A percentile compares a stretch with the other conserved stretches of the same genome.
These are phyloP conservation scores for Haliclystus octoradiatus DNA, from an alignment of 30 jellyfish, hydroid and myxozoan species.

Conservation along the genomic window DNA sequence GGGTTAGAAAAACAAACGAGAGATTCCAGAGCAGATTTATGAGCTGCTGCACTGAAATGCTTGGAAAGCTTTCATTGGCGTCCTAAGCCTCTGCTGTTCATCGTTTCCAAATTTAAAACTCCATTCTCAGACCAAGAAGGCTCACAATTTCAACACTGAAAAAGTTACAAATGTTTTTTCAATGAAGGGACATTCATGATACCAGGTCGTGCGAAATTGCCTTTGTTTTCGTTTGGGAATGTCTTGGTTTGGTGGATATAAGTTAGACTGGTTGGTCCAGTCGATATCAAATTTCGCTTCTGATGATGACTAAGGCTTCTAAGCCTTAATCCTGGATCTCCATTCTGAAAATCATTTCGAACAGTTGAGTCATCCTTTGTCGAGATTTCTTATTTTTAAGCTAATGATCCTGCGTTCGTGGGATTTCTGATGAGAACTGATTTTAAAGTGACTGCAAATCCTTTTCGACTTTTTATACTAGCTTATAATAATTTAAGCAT, in stretches of 20 bases:
- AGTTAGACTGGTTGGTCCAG: slow-evolving; percentile 19
- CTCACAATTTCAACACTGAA: not conserved
- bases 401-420: no score
- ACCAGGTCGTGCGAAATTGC: slow-evolving; percentile 28
- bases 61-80: slow-evolving; percentile 12
- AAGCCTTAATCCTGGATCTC: slow-evolving; percentile 28
- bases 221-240: slow-evolving; percentile 8
- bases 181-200: slow-evolving; percentile 12
- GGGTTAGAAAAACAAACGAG: slow-evolving; percentile 26
- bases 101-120: slow-evolving; percentile 25
- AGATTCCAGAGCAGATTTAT: slow-evolving; percentile 16
- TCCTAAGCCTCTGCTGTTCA: slow-evolving; percentile 16
- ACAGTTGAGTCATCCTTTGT: no score
- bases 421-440: no score
- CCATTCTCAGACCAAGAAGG: slow-evolving; percentile 24
- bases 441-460: no score
- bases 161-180: slow-evolving; percentile 14
- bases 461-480: no score
- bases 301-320: slow-evolving; percentile 4
- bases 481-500: no score
- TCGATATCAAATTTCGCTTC: slow-evolving; percentile 9
- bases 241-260: slow-evolving; percentile 25
- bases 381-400: no score
- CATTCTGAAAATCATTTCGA: no score
- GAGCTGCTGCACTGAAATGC: slow-evolving; percentile 27